These are phyloP conservation scores for Lottia scabra DNA, from an alignment of 2,888 invertebrate genomes.

Conservation along the genomic window DNA sequence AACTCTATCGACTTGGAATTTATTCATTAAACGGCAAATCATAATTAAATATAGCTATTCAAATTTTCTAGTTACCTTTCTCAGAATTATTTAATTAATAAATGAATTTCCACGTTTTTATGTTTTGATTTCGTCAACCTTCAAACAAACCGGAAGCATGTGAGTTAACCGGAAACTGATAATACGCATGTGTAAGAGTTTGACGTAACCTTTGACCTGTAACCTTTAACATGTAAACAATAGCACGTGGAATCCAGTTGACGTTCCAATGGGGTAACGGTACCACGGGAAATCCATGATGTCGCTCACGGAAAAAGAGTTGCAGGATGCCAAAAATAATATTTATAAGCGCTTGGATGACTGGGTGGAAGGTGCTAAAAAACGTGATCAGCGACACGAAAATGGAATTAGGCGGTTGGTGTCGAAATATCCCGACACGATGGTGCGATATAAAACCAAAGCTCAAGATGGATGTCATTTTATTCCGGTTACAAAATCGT, in stretches of 20 bases:
- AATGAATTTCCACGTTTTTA: too few relatives aligned
- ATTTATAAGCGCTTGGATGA: constrained; percentile 23
- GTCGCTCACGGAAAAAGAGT: constrained; percentile 16
- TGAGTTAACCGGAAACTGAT: neutral
- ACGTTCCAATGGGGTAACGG: too few relatives aligned
- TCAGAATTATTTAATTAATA: too few relatives aligned
- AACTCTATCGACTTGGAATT: too few relatives aligned
- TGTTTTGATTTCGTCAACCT: too few relatives aligned
- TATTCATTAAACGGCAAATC: too few relatives aligned
- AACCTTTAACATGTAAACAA: constrained; percentile 20
- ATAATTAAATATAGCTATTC: too few relatives aligned
- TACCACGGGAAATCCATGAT: neutral
- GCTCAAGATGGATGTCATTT: neutral
- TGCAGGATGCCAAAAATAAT: constrained; percentile 18
- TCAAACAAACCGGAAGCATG: neutral
- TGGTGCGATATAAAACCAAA: neutral
- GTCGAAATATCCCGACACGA: neutral
- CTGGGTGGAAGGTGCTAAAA: constrained; percentile 29
- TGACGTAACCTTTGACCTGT: constrained; percentile 14
- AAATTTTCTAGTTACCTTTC: too few relatives aligned
- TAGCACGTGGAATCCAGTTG: constrained; percentile 3
- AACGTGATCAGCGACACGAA: constrained; percentile 28
- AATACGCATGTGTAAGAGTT: neutral
- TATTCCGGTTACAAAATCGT: neutral
- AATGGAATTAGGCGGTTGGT: constrained; percentile 11